Conservation (phyloP, 2,797 vertebrate genomes). For the Oceanodroma leucorhoa region DNA sequence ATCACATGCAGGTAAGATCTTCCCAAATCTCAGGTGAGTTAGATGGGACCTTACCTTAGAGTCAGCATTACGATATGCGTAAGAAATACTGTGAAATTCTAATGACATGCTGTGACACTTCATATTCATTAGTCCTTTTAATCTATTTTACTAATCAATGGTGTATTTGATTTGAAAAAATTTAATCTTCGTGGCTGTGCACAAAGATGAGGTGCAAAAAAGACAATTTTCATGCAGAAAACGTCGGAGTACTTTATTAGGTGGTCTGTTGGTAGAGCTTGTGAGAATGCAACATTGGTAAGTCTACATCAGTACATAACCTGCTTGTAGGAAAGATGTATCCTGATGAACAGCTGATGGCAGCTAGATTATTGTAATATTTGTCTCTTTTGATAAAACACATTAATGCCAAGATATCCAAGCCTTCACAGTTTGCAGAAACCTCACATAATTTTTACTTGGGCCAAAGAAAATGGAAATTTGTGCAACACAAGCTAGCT, state of each 20-base stretch:
- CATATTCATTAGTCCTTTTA: slow-evolving; percentile 49
- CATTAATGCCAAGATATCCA: slow-evolving; percentile 60
- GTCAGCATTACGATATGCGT: neutral
- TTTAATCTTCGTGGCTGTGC: neutral
- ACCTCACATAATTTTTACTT: slow-evolving; percentile 55
- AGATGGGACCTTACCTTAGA: neutral
- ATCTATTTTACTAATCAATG: neutral
- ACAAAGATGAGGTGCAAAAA: neutral
- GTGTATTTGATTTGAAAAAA: slow-evolving; percentile 8
- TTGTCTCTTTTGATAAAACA: slow-evolving; percentile 50
- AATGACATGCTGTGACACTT: slow-evolving; percentile 27
- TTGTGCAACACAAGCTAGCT: slow-evolving; percentile 67
- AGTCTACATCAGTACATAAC: slow-evolving; percentile 1
- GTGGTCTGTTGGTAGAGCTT: slow-evolving; percentile 2
- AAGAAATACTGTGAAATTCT: slow-evolving; percentile 11
- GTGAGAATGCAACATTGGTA: slow-evolving; percentile 15
- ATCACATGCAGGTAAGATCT: slow-evolving; percentile 30
- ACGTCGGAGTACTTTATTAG: neutral
- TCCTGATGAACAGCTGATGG: slow-evolving; percentile 14
- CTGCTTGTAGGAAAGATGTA: slow-evolving; percentile 1
- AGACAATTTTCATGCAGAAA: slow-evolving; percentile 14
- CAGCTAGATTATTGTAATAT: slow-evolving; percentile 38
- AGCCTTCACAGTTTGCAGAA: slow-evolving; percentile 75
- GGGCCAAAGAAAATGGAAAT: slow-evolving; percentile 54
- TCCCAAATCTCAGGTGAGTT: slow-evolving; percentile 7